A percentile compares a stretch with the other conserved stretches of the same genome.
phyloP scores from a whole-genome alignment of 2,888 invertebrate species.

The Epinotia nisella region DNA sequence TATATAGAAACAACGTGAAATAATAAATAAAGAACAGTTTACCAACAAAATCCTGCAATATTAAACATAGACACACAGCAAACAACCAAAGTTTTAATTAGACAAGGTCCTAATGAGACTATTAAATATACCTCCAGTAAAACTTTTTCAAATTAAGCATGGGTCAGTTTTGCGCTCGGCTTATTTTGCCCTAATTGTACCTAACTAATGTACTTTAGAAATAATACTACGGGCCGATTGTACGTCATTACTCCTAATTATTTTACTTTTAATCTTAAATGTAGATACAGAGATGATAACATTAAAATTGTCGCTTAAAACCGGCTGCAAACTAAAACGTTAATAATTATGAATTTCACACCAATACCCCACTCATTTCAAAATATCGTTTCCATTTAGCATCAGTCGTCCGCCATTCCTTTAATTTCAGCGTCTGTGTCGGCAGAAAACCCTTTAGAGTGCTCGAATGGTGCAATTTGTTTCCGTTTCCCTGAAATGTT shows the following conservation, averaged over 20 bases:
- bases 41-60: constrained; percentile 22
- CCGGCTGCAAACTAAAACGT: not conserved
- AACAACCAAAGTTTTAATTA: constrained; percentile 44
- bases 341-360: not conserved
- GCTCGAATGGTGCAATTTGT: constrained; percentile 40
- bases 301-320: not conserved
- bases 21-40: constrained; percentile 3
- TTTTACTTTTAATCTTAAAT: not conserved
- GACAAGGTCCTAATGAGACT: constrained; percentile 39
- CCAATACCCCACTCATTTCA: constrained; percentile 20
- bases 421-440: constrained; percentile 27
- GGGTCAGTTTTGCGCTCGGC: constrained; percentile 28
- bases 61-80: constrained; percentile 19
- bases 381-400: constrained; percentile 25
- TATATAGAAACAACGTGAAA: not conserved
- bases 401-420: constrained; percentile 24
- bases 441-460: constrained; percentile 27
- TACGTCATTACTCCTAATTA: not conserved
- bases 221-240: not conserved
- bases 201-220: constrained; percentile 12
- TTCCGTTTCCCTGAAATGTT: constrained; percentile 30
- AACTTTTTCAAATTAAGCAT: constrained; percentile 40
- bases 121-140: constrained; percentile 32
- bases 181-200: constrained; percentile 18
- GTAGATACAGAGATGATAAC: not conserved